Conservation (phyloP, 2,888 invertebrate species). For the Drosophila mimetica region DNA sequence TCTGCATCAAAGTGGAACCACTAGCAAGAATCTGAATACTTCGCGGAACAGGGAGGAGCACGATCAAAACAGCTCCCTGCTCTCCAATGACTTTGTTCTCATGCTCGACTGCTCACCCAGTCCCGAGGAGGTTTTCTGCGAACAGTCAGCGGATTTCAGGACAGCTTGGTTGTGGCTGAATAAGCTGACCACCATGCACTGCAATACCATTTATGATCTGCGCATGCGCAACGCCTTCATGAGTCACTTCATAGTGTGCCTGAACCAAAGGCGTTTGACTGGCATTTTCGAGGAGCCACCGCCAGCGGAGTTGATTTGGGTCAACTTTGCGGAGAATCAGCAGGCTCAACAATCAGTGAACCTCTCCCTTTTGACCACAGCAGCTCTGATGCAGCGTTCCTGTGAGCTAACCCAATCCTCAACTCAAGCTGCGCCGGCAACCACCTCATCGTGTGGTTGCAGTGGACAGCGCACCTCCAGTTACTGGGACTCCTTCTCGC, state of each 20-base stretch:
- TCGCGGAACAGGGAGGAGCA: background rate
- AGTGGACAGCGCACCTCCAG: background rate
- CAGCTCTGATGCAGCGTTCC: background rate
- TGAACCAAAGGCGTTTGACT: slow-evolving; percentile 64
- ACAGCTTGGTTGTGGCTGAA: slow-evolving; percentile 69
- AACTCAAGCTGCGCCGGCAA: background rate
- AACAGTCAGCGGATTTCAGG: slow-evolving; percentile 48
- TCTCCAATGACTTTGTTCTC: slow-evolving; percentile 68
- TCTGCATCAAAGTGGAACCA: background rate
- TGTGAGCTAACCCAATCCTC: background rate
- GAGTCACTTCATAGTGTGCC: slow-evolving; percentile 69
- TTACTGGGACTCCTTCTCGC: background rate
- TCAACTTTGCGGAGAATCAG: slow-evolving; percentile 51
- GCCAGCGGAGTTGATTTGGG: slow-evolving; percentile 45
- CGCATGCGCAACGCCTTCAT: slow-evolving; percentile 76
- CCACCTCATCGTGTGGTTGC: background rate
- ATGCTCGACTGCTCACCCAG: slow-evolving; percentile 61
- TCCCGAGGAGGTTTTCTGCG: slow-evolving; percentile 58
- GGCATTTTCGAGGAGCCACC: slow-evolving; percentile 71
- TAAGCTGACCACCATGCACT: slow-evolving; percentile 62
- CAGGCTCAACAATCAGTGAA: background rate
- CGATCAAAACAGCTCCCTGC: slow-evolving; percentile 18
- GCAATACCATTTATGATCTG: slow-evolving; percentile 58
- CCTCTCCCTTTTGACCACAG: background rate
- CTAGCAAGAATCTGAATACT: background rate